These are phyloP conservation scores for Microplitis mediator DNA, from an alignment of 1,140 invertebrate species.

Conservation along the genomic window DNA sequence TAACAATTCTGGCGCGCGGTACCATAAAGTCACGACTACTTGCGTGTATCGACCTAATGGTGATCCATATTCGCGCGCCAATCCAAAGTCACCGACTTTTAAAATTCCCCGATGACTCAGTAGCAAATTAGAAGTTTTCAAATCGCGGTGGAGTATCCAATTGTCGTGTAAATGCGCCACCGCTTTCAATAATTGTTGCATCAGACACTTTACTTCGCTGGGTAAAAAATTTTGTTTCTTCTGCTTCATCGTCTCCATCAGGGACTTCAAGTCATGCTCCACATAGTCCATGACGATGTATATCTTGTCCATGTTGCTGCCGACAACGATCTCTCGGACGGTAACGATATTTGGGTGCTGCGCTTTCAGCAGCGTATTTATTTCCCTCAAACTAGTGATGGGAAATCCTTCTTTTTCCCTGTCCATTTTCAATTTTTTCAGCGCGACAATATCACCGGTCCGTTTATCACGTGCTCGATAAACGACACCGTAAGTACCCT, in stretches of 20 bases:
- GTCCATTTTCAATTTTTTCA: conserved; percentile 99
- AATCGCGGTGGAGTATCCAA: conserved; percentile 97
- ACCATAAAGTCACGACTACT: conserved; percentile 98
- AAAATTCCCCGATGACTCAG: conserved; percentile 91
- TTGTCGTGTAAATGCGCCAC: conserved; percentile 95
- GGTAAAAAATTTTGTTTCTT: conserved; percentile 90
- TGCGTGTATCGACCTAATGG: conserved; percentile 96
- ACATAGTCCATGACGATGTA: conserved; percentile 99
- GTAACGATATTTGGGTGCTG: conserved; percentile 98
- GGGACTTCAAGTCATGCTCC: conserved; percentile 95
- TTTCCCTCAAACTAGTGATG: conserved; percentile 97
- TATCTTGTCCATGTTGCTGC: conserved; percentile 99
- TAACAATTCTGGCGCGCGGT: conserved; percentile 90
- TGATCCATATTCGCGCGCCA: conserved; percentile 97
- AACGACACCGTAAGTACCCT: conserved; percentile 96
- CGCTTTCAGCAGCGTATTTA: conserved; percentile 96
- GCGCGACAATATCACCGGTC: conserved; percentile 97
- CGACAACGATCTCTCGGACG: conserved; percentile 97
- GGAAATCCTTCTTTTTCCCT: conserved; percentile 99
- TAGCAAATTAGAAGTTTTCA: conserved; percentile 99
- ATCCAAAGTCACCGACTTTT: conserved; percentile 96
- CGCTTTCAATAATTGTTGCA: conserved; percentile 91
- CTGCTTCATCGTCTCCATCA: conserved; percentile 97
- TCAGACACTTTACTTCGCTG: conserved; percentile 95
- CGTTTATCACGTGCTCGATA: conserved; percentile 95